Evolutionary conservation across 2,888 invertebrate species (phyloP).

Genomic region (Sericinus montela): DNA sequence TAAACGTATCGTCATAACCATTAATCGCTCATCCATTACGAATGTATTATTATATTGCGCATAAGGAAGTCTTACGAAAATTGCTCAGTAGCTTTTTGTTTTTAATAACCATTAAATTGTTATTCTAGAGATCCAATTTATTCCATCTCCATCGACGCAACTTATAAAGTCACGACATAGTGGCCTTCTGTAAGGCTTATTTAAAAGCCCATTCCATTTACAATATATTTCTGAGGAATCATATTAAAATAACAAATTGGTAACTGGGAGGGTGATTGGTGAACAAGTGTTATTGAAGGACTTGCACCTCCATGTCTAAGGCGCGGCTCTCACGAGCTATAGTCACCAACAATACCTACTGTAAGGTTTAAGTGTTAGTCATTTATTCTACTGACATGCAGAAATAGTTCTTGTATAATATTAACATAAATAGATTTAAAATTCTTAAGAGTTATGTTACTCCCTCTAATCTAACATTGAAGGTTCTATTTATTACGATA

Average conservation of each 20-base stretch:
- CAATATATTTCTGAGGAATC: constrained; percentile 49
- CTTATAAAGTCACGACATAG: constrained; percentile 37
- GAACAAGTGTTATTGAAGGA: constrained; percentile 61
- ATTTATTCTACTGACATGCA: constrained; percentile 30
- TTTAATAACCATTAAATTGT: constrained; percentile 3
- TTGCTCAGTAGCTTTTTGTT: constrained; percentile 5
- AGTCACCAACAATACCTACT: constrained; percentile 38
- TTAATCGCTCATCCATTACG: constrained; percentile 4
- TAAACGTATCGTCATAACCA: background rate
- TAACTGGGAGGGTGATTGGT: constrained; percentile 48
- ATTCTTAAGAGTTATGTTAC: constrained; percentile 7
- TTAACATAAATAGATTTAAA: constrained; percentile 18
- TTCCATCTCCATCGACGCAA: constrained; percentile 35
- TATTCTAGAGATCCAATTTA: constrained; percentile 15
- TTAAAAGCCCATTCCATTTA: constrained; percentile 44
- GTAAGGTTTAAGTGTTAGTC: constrained; percentile 47
- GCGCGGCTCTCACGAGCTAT: constrained; percentile 66
- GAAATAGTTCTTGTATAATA: constrained; percentile 31
- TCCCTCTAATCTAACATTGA: too few relatives aligned
- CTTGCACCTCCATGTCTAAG: constrained; percentile 51
- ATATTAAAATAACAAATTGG: constrained; percentile 65
- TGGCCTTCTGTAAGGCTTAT: constrained; percentile 45
- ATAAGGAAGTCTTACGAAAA: constrained; percentile 12
- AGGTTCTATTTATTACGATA: too few relatives aligned
- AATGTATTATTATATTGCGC: constrained; percentile 1